Conservation (phyloP, 1,140 invertebrate species). For the Meloidogyne floridensis region DNA sequence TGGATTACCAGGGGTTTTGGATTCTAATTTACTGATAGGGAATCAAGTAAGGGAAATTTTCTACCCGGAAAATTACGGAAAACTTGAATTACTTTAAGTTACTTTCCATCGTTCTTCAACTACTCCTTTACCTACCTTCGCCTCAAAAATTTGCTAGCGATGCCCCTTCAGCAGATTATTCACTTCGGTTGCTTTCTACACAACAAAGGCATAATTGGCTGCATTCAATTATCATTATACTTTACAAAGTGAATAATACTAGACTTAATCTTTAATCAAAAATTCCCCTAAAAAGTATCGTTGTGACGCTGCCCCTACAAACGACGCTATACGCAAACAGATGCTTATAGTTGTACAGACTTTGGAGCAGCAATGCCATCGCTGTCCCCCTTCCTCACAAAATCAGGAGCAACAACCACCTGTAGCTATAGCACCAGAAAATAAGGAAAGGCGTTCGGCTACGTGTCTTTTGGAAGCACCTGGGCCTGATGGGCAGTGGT, state of each 20-base stretch:
- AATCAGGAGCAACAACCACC: conserved; percentile 23
- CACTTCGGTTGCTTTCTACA: conserved; percentile 82
- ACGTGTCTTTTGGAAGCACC: background rate
- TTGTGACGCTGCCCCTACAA: conserved; percentile 80
- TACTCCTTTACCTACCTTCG: conserved; percentile 85
- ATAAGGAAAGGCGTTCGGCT: conserved; percentile 12
- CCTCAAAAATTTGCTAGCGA: conserved; percentile 72
- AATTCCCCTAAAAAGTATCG: conserved; percentile 75
- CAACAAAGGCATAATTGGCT: conserved; percentile 86
- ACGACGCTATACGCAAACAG: conserved; percentile 78
- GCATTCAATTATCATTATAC: conserved; percentile 84
- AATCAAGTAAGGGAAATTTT: conserved; percentile 78
- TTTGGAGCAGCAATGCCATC: conserved; percentile 83
- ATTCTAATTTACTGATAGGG: conserved; percentile 70
- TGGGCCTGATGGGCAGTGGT: conserved; percentile 10
- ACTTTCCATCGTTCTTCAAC: conserved; percentile 79
- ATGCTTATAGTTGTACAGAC: conserved; percentile 91
- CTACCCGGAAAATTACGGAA: background rate
- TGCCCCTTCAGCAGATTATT: conserved; percentile 74
- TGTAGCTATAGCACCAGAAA: background rate
- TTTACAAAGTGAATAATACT: conserved; percentile 79
- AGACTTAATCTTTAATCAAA: conserved; percentile 24
- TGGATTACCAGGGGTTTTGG: conserved; percentile 75
- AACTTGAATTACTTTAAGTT: conserved; percentile 72
- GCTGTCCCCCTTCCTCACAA: conserved; percentile 43